Evolutionary conservation across 2,113 vertebrate species (phyloP).

Genomic region (Lucifuga dentata): DNA sequence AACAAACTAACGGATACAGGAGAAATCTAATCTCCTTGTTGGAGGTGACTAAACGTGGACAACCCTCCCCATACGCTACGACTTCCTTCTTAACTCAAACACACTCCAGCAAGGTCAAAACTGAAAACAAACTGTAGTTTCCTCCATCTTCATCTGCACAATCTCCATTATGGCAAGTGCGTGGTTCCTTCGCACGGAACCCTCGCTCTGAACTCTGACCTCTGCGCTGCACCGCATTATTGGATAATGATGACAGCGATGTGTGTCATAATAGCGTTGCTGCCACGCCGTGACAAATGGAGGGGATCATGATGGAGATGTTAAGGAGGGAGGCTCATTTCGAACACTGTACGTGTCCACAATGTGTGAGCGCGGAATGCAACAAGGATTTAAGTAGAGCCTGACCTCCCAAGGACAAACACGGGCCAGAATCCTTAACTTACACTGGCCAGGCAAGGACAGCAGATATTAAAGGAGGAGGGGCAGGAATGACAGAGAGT

Average conservation of each 20-base stretch:
- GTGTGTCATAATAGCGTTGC: slow-evolving; percentile 40
- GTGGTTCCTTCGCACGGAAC: slow-evolving; percentile 30
- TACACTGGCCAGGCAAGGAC: slow-evolving; percentile 14
- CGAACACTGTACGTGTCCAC: slow-evolving; percentile 24
- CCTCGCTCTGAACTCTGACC: slow-evolving; percentile 61
- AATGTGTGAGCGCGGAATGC: slow-evolving; percentile 37
- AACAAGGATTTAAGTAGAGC: slow-evolving; percentile 26
- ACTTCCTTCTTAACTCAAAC: slow-evolving; percentile 6
- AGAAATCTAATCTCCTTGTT: too few species aligned
- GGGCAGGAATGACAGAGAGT: slow-evolving; percentile 7
- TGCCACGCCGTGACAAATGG: slow-evolving; percentile 55
- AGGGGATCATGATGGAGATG: slow-evolving; percentile 56
- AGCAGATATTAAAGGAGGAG: slow-evolving; percentile 37
- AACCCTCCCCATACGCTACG: too few species aligned
- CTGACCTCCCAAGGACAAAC: slow-evolving; percentile 70
- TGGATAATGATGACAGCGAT: slow-evolving; percentile 49
- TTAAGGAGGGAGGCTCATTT: slow-evolving; percentile 53
- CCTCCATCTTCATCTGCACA: too few species aligned
- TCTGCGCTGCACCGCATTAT: slow-evolving; percentile 41
- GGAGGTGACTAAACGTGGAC: too few species aligned
- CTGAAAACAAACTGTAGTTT: too few species aligned
- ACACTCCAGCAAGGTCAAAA: too few species aligned
- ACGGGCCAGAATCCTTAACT: slow-evolving; percentile 44
- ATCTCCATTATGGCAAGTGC: slow-evolving; percentile 20
- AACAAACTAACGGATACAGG: too few species aligned